Evolutionary conservation across 2,797 vertebrate genomes (phyloP).

Genomic region (Typhlichthys eigenmanni): DNA sequence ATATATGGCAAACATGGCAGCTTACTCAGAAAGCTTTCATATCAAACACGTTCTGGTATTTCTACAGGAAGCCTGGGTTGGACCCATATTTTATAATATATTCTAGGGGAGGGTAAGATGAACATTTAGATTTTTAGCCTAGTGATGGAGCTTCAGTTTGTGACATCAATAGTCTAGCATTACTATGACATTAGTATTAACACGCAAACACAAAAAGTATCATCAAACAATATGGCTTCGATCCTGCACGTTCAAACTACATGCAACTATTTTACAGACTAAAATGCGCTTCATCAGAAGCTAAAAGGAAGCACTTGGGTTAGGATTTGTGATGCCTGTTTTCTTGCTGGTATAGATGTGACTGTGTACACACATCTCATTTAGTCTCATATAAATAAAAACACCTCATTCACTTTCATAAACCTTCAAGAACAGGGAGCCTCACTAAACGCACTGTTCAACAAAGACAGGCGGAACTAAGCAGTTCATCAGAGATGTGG

Average conservation of each 20-base stretch:
- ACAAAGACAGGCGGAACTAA: slow-evolving; percentile 5
- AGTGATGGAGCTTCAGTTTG: background rate
- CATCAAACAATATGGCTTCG: slow-evolving; percentile 58
- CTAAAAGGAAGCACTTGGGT: slow-evolving; percentile 47
- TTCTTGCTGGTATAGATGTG: slow-evolving; percentile 29
- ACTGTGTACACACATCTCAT: slow-evolving; percentile 6
- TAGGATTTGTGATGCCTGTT: slow-evolving; percentile 26
- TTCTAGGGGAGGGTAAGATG: background rate
- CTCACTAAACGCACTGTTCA: slow-evolving; percentile 1
- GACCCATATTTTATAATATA: slow-evolving; percentile 3
- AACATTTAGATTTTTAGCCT: background rate
- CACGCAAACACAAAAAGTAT: slow-evolving; percentile 12
- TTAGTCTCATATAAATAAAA: slow-evolving; percentile 19
- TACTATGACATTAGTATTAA: slow-evolving; percentile 29
- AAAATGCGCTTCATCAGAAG: slow-evolving; percentile 38
- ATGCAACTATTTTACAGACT: slow-evolving; percentile 50
- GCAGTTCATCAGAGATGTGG: background rate
- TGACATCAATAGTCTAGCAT: slow-evolving; percentile 33
- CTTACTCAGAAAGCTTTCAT: background rate
- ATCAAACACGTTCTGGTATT: slow-evolving; percentile 18
- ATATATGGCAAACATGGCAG: slow-evolving; percentile 14
- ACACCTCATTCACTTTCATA: slow-evolving; percentile 17
- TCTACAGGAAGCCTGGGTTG: slow-evolving; percentile 17
- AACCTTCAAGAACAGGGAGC: slow-evolving; percentile 9
- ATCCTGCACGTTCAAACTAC: slow-evolving; percentile 48